Percentiles rank a stretch among this genome's conserved stretches.
phyloP scores from a whole-genome alignment of 53 echinoderm and acorn worm genomes.

The Apostichopus leukothele region DNA sequence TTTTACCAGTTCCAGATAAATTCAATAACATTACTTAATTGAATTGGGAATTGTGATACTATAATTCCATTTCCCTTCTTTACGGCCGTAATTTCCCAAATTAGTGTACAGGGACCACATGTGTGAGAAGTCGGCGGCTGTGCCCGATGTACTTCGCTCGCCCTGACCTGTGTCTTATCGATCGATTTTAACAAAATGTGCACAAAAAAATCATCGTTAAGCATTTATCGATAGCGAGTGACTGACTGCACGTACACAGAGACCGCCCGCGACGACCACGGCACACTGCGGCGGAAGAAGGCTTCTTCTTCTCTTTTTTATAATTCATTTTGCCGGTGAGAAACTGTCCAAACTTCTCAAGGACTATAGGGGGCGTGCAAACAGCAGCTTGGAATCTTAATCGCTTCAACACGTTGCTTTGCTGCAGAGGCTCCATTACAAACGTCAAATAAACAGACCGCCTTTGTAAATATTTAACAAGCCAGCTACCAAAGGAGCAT shows the following conservation, averaged over 20 bases:
- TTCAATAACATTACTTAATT: slow-evolving; percentile 44
- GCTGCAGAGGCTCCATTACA: too few relatives aligned
- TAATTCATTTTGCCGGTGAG: too few relatives aligned
- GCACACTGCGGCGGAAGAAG: too few relatives aligned
- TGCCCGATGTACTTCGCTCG: neutral
- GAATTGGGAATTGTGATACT: slow-evolving; percentile 35
- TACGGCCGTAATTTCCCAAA: slow-evolving; percentile 10
- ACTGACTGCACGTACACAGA: neutral
- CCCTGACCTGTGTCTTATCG: neutral
- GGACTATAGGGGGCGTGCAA: too few relatives aligned
- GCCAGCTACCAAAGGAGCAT: too few relatives aligned
- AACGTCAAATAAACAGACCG: too few relatives aligned
- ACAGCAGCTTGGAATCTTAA: too few relatives aligned
- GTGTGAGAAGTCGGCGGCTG: neutral
- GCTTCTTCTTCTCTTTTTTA: too few relatives aligned
- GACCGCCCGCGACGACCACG: neutral
- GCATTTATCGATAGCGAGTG: neutral
- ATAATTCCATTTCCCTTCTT: slow-evolving; percentile 4
- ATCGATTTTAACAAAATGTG: neutral
- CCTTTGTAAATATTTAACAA: too few relatives aligned
- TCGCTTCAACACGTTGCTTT: too few relatives aligned
- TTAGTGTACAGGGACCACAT: neutral
- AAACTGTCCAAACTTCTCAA: too few relatives aligned
- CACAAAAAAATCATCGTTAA: neutral
- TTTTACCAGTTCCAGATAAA: neutral